Conservation (phyloP, 2,888 invertebrate genomes). For the Eurytoma adleriae region DNA sequence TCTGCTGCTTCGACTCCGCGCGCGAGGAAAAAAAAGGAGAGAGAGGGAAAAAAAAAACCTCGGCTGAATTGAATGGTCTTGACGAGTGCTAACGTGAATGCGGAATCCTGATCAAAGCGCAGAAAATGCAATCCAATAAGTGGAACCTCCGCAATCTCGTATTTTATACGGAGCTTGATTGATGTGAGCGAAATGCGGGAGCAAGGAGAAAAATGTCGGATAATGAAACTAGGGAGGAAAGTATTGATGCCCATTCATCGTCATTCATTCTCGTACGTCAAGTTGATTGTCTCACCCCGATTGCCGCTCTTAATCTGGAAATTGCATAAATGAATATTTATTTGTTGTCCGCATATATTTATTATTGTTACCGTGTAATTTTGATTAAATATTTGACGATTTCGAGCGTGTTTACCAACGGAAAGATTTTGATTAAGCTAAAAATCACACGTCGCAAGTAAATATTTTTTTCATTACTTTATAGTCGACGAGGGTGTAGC, state of each 20-base stretch:
- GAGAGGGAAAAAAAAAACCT: background rate
- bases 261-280: conserved; percentile 7
- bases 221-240: conserved; percentile 8
- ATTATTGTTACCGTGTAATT: too few species aligned
- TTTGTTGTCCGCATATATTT: background rate
- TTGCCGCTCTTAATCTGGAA: background rate
- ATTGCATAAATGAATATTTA: background rate
- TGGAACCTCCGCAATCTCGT: conserved; percentile 20
- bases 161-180: conserved; percentile 25
- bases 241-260: conserved; percentile 12
- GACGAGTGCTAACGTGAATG: background rate
- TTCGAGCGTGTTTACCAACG: too few species aligned
- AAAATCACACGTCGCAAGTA: too few species aligned
- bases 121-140: conserved; percentile 26
- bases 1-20: too few species aligned
- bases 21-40: too few species aligned
- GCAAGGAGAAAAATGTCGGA: conserved; percentile 3
- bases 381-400: too few species aligned
- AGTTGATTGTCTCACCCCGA: background rate
- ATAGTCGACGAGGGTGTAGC: too few species aligned
- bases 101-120: conserved; percentile 1
- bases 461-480: too few species aligned
- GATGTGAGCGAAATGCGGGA: conserved; percentile 6
- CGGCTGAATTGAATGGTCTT: conserved; percentile 11
- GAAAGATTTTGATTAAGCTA: too few species aligned